Evolutionary conservation across 2,113 vertebrate genomes (phyloP), one percentile per base, ranked within the genome.

Genomic region (Pycnonotus jocosus): DNA sequence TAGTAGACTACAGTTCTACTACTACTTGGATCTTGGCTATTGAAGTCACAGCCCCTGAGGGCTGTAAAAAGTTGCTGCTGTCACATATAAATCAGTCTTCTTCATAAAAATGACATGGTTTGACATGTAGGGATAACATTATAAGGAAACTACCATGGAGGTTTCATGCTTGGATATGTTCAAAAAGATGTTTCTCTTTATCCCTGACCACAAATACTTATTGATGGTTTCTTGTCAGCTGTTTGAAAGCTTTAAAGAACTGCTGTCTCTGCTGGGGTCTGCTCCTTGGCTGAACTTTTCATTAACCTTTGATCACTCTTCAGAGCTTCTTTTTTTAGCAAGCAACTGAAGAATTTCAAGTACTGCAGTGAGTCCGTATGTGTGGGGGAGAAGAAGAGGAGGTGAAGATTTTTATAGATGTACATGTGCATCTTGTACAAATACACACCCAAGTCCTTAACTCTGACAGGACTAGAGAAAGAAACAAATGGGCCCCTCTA

Each of bases 151-250:
- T 96, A 92, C 94, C 56, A 31, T 31, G 47, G 96, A 93, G 93
- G 85, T 83, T 96, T 95, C 92, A 83, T 93, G 92, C 93, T 96
- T 90, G 79, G 76, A 20, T 95, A 47, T 92, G 92, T 95, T 96
- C 90, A 96, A 78, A 96, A 95, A 88, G 85, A 93, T 94, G 94
- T 93, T 94, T 94, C 95, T 78, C 90, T 97, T 96, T 94, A 93
- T 96, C 79, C 90, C 68, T 93, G 92, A 77, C 95, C 95, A 93
- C 93, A 96, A 93, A 92, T 81, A 96, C 82, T 86, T 91, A 92
- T 90, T 96, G 96, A 96, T 92, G 85, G 71, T 64, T 96, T 90
- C 90, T 95, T 96, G 93, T 96, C 94, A 95, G 93, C 76, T 92
- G 62, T 62, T 86, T 94, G 90, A 96, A 96, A 92, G 92, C 85